These are phyloP conservation scores for Acanthopagrus latus DNA, from an alignment of 2,797 vertebrate genomes.

Conservation along the genomic window DNA sequence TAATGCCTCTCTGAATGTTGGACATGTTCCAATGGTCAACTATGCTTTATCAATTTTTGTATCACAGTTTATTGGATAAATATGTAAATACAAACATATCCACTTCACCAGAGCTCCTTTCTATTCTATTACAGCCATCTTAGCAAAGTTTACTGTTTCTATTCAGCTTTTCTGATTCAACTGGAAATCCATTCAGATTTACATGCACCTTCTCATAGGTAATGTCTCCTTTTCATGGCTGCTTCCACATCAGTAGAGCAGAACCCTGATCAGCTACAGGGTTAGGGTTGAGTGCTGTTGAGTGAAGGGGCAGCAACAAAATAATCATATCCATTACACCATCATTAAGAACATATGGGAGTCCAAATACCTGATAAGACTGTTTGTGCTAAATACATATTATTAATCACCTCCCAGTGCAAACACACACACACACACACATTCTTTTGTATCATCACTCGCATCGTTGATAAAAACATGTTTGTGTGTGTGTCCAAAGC, in stretches of 20 bases:
- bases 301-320: constrained; percentile 34
- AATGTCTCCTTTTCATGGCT: constrained; percentile 15
- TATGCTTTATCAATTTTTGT: neutral
- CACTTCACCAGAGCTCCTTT: neutral
- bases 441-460: neutral
- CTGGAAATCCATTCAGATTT: constrained; percentile 10
- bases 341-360: constrained; percentile 39
- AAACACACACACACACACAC: constrained; percentile 40
- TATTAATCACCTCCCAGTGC: constrained; percentile 35
- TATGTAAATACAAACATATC: neutral
- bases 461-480: neutral
- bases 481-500: neutral
- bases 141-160: neutral
- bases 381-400: constrained; percentile 39
- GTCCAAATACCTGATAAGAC: constrained; percentile 17
- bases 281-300: constrained; percentile 48
- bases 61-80: too few species aligned
- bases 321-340: constrained; percentile 43
- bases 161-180: constrained; percentile 15
- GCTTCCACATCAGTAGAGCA: constrained; percentile 26
- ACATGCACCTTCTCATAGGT: neutral
- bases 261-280: constrained; percentile 40
- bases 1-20: neutral
- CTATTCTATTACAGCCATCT: constrained; percentile 1
- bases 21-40: constrained; percentile 1